Conservation (phyloP, 2,888 invertebrate species). For the Leptopilina myrica region DNA sequence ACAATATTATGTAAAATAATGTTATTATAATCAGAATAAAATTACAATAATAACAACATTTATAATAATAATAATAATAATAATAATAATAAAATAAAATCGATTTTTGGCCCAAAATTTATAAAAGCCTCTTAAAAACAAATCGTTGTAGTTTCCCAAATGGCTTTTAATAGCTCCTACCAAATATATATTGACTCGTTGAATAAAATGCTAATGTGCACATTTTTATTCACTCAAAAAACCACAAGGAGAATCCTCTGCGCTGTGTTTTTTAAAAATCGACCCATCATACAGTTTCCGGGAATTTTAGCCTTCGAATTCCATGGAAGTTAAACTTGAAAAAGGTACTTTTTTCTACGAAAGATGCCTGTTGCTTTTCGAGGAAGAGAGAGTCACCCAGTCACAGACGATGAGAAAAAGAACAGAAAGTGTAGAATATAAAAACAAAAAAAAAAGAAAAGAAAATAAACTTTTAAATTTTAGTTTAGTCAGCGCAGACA, state of each 20-base stretch:
- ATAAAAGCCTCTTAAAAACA: background rate
- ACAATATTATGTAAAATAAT: background rate
- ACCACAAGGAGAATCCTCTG: slow-evolving; percentile 13
- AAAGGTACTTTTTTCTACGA: slow-evolving; percentile 35
- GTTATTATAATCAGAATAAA: too few species aligned
- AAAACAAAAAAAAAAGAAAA: slow-evolving; percentile 6
- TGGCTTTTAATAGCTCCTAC: slow-evolving; percentile 8
- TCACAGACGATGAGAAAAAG: slow-evolving; percentile 31
- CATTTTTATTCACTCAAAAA: slow-evolving; percentile 21
- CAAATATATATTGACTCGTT: slow-evolving; percentile 5
- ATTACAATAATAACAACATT: too few species aligned
- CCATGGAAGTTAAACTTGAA: slow-evolving; percentile 20
- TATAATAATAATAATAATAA: too few species aligned
- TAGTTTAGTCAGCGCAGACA: slow-evolving; percentile 27
- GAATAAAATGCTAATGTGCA: slow-evolving; percentile 28
- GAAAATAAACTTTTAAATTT: background rate
- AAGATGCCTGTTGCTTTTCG: slow-evolving; percentile 27
- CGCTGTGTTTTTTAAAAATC: slow-evolving; percentile 16
- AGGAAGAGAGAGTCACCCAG: slow-evolving; percentile 22
- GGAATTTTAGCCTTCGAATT: slow-evolving; percentile 39
- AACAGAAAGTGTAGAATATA: background rate
- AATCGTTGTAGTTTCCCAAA: slow-evolving; percentile 14
- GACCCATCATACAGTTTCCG: slow-evolving; percentile 29
- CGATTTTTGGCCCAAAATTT: background rate
- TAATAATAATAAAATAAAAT: background rate